Percentiles rank a stretch among this genome's conserved stretches.
These are phyloP conservation scores for Spinus olivaceus DNA, from an alignment of 2,797 vertebrate genomes.

Conservation along the genomic window DNA sequence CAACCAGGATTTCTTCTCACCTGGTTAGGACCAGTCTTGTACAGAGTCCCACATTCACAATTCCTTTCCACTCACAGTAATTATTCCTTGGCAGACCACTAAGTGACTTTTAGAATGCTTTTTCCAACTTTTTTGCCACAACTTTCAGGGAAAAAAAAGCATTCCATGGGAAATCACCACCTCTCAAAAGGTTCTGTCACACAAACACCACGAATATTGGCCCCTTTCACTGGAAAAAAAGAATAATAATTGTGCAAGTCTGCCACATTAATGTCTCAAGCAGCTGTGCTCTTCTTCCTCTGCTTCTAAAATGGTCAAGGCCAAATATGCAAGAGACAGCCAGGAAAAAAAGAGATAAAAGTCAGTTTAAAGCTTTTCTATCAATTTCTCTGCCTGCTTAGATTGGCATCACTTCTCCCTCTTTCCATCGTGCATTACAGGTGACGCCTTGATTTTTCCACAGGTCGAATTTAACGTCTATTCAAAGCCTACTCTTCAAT, in stretches of 20 bases:
- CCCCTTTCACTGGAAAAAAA: not conserved
- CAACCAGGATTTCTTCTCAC: not conserved
- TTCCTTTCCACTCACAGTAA: not conserved
- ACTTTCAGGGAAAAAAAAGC: not conserved
- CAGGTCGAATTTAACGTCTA: not conserved
- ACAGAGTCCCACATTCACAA: not conserved
- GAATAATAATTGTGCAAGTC: not conserved
- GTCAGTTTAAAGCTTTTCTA: not conserved
- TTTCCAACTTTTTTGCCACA: not conserved
- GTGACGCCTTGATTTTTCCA: not conserved
- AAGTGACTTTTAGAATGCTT: not conserved
- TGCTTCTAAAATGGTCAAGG: not conserved
- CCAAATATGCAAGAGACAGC: not conserved
- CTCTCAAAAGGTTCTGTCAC: not conserved
- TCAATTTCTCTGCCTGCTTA: not conserved
- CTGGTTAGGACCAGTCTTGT: not conserved
- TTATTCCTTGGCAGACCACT: not conserved
- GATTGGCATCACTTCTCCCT: not conserved
- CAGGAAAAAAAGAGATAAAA: not conserved
- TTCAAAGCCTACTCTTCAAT: not conserved
- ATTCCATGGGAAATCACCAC: not conserved
- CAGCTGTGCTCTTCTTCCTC: not conserved
- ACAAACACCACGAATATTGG: not conserved
- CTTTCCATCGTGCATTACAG: accelerated
- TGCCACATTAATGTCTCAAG: not conserved